These are phyloP conservation scores for Petrocephalus schoutedeni DNA, from an alignment of 2,797 vertebrate genomes.

Conservation along the genomic window DNA sequence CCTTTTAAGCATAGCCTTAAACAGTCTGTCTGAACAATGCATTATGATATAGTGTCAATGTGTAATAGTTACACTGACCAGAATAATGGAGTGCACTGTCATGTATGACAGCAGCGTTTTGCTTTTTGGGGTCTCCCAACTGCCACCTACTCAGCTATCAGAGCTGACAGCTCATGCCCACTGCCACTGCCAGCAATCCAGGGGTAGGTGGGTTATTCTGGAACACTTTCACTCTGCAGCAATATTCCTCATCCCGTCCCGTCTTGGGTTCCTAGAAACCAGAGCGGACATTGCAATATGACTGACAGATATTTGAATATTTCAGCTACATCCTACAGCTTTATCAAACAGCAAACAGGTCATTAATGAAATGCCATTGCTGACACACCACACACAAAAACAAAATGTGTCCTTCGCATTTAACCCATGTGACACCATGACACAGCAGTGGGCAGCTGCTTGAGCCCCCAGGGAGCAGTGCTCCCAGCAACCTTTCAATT, in stretches of 20 bases:
- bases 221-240: constrained; percentile 90
- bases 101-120: background rate
- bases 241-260: constrained; percentile 81
- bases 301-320: background rate
- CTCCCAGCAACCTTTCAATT: too few species aligned
- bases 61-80: background rate
- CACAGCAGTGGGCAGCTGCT: too few species aligned
- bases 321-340: background rate
- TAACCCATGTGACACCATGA: too few species aligned
- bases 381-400: too few species aligned
- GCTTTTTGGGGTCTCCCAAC: background rate
- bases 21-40: background rate
- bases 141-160: constrained; percentile 52
- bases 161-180: constrained; percentile 82
- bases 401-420: too few species aligned
- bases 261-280: constrained; percentile 61
- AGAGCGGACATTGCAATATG: background rate
- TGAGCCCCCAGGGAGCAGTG: too few species aligned
- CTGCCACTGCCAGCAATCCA: constrained; percentile 56
- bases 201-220: constrained; percentile 94
- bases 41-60: background rate
- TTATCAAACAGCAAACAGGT: background rate
- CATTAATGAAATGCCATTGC: too few species aligned
- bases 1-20: background rate
- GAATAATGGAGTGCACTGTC: background rate